phyloP scores from a whole-genome alignment of 2,113 vertebrate species.

The Suricata suricatta region DNA sequence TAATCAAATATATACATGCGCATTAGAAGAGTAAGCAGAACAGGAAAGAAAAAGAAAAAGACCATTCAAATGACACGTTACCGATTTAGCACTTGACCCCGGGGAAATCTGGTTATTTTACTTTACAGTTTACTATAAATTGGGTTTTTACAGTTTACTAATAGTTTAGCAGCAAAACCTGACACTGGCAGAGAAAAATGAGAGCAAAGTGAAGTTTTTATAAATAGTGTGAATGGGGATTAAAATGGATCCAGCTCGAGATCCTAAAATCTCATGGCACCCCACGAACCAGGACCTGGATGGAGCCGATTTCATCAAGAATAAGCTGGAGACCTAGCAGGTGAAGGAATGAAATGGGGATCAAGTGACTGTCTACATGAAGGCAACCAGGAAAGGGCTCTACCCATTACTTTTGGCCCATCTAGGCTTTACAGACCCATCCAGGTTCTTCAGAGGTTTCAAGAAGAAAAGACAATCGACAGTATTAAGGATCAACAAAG shows the following conservation, averaged over 20 bases:
- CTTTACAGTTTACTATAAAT: not conserved
- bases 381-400: not conserved
- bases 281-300: not conserved
- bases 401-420: not conserved
- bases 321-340: not conserved
- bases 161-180: not conserved
- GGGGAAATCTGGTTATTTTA: not conserved
- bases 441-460: not conserved
- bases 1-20: not conserved
- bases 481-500: not conserved
- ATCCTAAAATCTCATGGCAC: not conserved
- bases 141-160: slow-evolving; percentile 1
- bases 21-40: not conserved
- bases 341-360: not conserved
- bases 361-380: not conserved
- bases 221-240: not conserved
- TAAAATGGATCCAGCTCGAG: not conserved
- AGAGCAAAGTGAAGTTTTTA: not conserved
- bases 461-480: not conserved
- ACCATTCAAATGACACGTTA: not conserved
- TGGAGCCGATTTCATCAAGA: not conserved
- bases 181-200: not conserved
- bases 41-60: not conserved
- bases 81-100: not conserved
- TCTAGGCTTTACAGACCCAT: not conserved